phyloP scores from a whole-genome alignment of 2,888 invertebrate genomes.

The Synergus umbraculus region DNA sequence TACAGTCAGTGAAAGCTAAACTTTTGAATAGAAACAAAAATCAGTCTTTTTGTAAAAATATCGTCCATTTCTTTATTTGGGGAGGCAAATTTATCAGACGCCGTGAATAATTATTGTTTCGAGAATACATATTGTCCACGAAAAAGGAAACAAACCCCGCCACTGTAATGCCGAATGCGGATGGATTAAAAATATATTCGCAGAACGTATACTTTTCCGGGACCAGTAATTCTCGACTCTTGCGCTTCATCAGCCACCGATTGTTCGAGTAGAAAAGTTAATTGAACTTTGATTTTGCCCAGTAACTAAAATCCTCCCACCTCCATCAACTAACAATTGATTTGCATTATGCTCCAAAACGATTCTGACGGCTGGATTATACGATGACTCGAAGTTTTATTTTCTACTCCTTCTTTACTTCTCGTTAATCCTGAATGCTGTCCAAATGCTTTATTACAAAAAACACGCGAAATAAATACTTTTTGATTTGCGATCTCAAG shows the following conservation, averaged over 20 bases:
- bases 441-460: background rate
- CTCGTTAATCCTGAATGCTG: background rate
- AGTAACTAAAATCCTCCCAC: conserved; percentile 64
- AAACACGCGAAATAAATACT: no score
- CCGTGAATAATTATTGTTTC: conserved; percentile 13
- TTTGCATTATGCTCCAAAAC: conserved; percentile 62
- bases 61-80: background rate
- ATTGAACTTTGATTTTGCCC: conserved; percentile 71
- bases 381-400: background rate
- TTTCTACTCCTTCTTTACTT: background rate
- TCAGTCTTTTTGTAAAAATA: background rate
- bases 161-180: conserved; percentile 43
- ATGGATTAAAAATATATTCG: conserved; percentile 52
- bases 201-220: conserved; percentile 26
- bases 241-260: conserved; percentile 68
- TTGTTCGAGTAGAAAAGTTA: conserved; percentile 70
- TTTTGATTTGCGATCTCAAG: background rate
- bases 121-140: background rate
- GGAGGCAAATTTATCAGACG: background rate
- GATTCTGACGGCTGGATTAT: background rate
- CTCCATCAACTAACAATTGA: conserved; percentile 55
- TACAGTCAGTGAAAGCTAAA: background rate
- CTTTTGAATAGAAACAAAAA: background rate
- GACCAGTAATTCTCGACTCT: conserved; percentile 59
- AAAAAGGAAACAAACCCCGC: conserved; percentile 49